A percentile compares a stretch with the other conserved stretches of the same genome.
These are phyloP conservation scores for Tympanoctomys barrerae DNA, from an alignment of 2,797 vertebrate species.

Conservation along the genomic window DNA sequence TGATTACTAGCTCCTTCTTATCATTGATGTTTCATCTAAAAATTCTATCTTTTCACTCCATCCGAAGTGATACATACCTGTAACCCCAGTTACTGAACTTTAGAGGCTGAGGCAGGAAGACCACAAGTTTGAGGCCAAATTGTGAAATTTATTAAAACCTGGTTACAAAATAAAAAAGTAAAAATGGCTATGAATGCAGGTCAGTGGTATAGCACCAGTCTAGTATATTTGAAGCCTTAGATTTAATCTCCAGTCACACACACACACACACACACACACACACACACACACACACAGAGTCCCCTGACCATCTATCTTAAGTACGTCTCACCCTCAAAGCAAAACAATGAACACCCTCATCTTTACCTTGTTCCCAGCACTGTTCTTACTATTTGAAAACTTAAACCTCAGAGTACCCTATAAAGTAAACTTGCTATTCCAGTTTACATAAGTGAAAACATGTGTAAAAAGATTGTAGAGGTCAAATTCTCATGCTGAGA, in stretches of 20 bases:
- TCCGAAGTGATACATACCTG: not conserved
- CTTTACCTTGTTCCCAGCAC: not conserved
- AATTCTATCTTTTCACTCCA: not conserved
- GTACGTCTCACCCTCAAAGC: not conserved
- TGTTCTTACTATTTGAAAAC: not conserved
- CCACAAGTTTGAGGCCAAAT: not conserved
- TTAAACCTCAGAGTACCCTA: not conserved
- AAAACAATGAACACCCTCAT: not conserved
- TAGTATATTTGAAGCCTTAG: not conserved
- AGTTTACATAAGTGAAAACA: not conserved
- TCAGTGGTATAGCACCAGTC: too few relatives aligned
- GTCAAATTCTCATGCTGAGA: not conserved
- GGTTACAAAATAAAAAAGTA: not conserved
- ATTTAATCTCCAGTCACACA: not conserved
- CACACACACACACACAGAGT: not conserved
- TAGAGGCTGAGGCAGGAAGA: not conserved
- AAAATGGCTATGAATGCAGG: not conserved
- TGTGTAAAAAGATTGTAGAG: not conserved
- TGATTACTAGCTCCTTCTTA: not conserved
- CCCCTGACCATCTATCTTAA: not conserved
- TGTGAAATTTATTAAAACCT: not conserved
- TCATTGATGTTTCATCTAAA: not conserved
- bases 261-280: not conserved
- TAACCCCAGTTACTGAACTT: not conserved
- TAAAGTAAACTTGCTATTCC: not conserved